These are phyloP conservation scores for Pentalonia nigronervosa DNA, from an alignment of 1,140 invertebrate genomes.

Conservation along the genomic window DNA sequence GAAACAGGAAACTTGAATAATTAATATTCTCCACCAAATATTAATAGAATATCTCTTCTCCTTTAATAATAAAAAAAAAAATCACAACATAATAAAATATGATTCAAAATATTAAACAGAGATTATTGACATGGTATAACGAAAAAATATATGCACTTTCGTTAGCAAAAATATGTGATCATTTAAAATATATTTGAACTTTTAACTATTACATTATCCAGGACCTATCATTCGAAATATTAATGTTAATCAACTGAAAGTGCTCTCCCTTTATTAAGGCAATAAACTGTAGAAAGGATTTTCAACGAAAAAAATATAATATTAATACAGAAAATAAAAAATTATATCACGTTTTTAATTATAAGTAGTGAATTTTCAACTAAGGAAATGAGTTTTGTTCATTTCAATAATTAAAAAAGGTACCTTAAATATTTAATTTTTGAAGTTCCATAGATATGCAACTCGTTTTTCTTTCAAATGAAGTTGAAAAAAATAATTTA, in stretches of 20 bases:
- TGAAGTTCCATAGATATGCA: neutral
- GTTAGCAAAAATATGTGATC: neutral
- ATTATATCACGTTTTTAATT: conserved; percentile 51
- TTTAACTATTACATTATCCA: neutral
- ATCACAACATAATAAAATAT: neutral
- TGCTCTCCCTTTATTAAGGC: neutral
- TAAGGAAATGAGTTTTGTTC: conserved; percentile 29
- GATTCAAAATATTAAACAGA: neutral
- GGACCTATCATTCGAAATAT: neutral
- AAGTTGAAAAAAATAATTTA: neutral
- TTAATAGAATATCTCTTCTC: neutral
- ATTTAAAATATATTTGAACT: neutral
- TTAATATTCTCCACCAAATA: neutral
- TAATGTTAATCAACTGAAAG: neutral
- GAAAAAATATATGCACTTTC: too few species aligned
- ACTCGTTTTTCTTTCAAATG: neutral
- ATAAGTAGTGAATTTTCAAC: conserved; percentile 5
- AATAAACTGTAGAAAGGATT: conserved; percentile 5
- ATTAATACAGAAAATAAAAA: neutral
- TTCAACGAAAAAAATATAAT: neutral
- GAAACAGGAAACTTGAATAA: conserved; percentile 18
- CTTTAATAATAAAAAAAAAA: neutral
- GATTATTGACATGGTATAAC: neutral
- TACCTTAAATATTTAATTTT: conserved; percentile 7
- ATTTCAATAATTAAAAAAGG: conserved; percentile 35